phyloP scores from a whole-genome alignment of 2,113 vertebrate genomes.

The Xyrauchen texanus region DNA sequence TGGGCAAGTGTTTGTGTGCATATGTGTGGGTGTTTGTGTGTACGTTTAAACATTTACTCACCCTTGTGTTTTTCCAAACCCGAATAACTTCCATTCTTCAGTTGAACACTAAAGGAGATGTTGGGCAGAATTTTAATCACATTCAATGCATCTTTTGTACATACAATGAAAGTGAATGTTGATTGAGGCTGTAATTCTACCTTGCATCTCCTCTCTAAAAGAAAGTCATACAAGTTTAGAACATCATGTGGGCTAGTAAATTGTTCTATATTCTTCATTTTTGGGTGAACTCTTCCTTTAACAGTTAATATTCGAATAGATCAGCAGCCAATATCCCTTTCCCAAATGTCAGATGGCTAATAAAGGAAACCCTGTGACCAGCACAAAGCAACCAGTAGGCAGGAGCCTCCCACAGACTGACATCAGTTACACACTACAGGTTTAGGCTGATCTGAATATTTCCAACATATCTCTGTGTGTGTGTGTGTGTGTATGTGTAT shows the following conservation, averaged over 20 bases:
- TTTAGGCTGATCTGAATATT: constrained; percentile 60
- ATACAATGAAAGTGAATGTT: no score
- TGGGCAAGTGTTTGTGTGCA: constrained; percentile 27
- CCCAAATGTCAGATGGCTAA: constrained; percentile 33
- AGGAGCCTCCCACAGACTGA: constrained; percentile 36
- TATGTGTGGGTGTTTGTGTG: constrained; percentile 22
- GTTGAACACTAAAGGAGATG: no score
- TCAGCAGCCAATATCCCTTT: constrained; percentile 15
- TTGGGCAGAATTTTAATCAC: no score
- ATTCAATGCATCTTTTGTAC: no score
- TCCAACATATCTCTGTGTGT: constrained; percentile 57
- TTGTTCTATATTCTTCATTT: no score
- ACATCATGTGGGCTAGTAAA: no score
- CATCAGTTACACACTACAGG: constrained; percentile 24
- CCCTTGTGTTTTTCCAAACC: neutral
- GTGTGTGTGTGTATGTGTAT: constrained; percentile 19
- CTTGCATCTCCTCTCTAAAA: no score
- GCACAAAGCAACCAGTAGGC: constrained; percentile 48
- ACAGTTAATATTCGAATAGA: constrained; percentile 15
- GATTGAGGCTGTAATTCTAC: no score
- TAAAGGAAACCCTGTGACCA: constrained; percentile 37
- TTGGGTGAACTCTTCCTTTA: no score
- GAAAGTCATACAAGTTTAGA: no score
- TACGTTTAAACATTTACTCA: neutral
- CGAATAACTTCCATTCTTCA: no score